Conservation (phyloP, 2,797 vertebrate genomes). For the Propithecus deckenii region DNA sequence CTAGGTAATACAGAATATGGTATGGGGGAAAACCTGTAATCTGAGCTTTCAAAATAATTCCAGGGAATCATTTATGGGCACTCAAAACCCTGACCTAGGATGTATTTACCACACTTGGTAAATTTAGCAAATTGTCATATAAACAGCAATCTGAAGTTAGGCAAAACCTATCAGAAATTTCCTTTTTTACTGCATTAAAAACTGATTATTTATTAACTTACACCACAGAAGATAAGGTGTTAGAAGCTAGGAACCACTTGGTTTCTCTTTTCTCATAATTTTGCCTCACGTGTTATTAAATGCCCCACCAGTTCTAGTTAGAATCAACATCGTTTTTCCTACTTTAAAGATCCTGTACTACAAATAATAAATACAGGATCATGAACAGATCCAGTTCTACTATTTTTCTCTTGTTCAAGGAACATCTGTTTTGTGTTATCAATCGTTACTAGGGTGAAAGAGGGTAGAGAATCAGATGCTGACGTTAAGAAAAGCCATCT, state of each 20-base stretch:
- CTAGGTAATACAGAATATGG: background rate
- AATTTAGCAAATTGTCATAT: slow-evolving; percentile 42
- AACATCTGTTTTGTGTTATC: slow-evolving; percentile 59
- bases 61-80: slow-evolving; percentile 6
- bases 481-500: slow-evolving; percentile 20
- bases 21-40: slow-evolving; percentile 3
- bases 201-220: background rate
- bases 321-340: background rate
- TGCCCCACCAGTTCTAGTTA: slow-evolving; percentile 26
- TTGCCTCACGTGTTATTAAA: slow-evolving; percentile 52
- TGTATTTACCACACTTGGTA: slow-evolving; percentile 11
- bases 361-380: slow-evolving; percentile 45
- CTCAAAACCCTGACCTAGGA: slow-evolving; percentile 31
- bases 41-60: slow-evolving; percentile 50
- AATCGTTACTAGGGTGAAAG: background rate
- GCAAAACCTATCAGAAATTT: background rate
- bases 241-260: background rate
- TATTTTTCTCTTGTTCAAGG: slow-evolving; percentile 3
- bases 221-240: slow-evolving; percentile 9
- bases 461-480: slow-evolving; percentile 39
- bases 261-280: slow-evolving; percentile 40
- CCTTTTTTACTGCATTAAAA: slow-evolving; percentile 51
- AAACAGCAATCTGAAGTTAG: slow-evolving; percentile 3
- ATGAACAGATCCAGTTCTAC: slow-evolving; percentile 28
- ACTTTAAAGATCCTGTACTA: slow-evolving; percentile 37